A percentile compares a stretch with the other conserved stretches of the same genome.
Conservation (phyloP, 1,140 invertebrate species). For the Nebria ingens region DNA sequence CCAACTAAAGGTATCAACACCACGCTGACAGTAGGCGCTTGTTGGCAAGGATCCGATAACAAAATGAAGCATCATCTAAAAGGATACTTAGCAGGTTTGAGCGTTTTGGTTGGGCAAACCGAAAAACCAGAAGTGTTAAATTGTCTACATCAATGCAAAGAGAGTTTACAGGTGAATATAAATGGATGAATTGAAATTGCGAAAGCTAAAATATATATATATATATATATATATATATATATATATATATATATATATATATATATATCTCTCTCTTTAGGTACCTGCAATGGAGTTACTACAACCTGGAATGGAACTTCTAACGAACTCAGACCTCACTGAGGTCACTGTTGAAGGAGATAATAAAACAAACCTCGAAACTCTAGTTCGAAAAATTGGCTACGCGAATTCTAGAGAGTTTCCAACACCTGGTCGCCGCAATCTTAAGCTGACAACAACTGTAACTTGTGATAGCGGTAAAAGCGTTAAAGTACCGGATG, state of each 20-base stretch:
- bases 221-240: too few relatives aligned
- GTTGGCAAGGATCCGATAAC: constrained; percentile 89
- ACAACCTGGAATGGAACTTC: constrained; percentile 60
- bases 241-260: too few relatives aligned
- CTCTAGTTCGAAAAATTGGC: constrained; percentile 73
- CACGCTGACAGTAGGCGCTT: constrained; percentile 87
- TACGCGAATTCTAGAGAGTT: constrained; percentile 84
- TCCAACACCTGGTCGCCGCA: constrained; percentile 84
- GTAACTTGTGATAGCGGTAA: constrained; percentile 64
- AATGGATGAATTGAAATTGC: too few relatives aligned
- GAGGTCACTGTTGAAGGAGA: constrained; percentile 86
- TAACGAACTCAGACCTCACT: constrained; percentile 69
- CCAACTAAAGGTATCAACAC: constrained; percentile 89
- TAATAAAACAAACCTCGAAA: constrained; percentile 81
- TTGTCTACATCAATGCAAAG: constrained; percentile 78
- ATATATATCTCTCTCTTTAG: too few relatives aligned
- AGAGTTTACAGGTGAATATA: constrained; percentile 57
- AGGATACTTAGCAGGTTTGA: constrained; percentile 79
- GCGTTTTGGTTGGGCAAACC: constrained; percentile 64
- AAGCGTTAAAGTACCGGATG: constrained; percentile 55
- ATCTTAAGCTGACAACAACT: constrained; percentile 71
- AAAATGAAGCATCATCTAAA: constrained; percentile 81
- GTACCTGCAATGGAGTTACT: constrained; percentile 67
- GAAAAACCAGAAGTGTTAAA: constrained; percentile 71
- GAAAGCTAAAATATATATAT: too few relatives aligned